Conservation (phyloP, 2,797 vertebrate species). For the Ataeniobius toweri region DNA sequence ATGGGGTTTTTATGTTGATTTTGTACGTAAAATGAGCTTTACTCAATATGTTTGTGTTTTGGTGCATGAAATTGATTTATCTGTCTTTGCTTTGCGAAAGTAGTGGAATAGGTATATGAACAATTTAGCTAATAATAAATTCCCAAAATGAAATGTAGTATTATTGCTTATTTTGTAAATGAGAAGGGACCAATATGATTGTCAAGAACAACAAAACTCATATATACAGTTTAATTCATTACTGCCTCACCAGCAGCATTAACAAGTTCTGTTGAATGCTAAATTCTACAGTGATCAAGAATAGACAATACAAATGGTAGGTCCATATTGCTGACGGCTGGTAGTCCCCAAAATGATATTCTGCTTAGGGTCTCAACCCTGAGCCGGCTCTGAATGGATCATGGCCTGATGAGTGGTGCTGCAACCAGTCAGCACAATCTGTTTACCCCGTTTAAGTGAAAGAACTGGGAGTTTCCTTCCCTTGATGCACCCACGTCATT, state of each 20-base stretch:
- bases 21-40: not conserved
- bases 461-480: slow-evolving; percentile 67
- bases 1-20: not conserved
- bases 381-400: slow-evolving; percentile 32
- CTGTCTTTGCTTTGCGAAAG: too few relatives aligned
- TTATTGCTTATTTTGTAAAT: not conserved
- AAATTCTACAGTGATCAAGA: not conserved
- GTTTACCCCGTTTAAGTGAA: slow-evolving; percentile 61
- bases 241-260: not conserved
- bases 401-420: slow-evolving; percentile 61
- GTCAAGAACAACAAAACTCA: not conserved
- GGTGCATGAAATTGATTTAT: too few relatives aligned
- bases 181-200: not conserved
- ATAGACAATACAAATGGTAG: not conserved
- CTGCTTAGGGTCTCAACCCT: not conserved
- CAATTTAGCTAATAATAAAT: not conserved
- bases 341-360: not conserved
- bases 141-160: not conserved
- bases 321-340: not conserved
- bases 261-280: not conserved
- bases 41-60: too few relatives aligned
- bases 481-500: slow-evolving; percentile 70
- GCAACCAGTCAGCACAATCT: slow-evolving; percentile 78
- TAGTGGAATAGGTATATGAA: too few relatives aligned
- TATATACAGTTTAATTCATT: not conserved